A percentile compares a stretch with the other conserved stretches of the same genome.
Conservation (phyloP, 2,797 vertebrate species). For the Sebastes matsubarae region DNA sequence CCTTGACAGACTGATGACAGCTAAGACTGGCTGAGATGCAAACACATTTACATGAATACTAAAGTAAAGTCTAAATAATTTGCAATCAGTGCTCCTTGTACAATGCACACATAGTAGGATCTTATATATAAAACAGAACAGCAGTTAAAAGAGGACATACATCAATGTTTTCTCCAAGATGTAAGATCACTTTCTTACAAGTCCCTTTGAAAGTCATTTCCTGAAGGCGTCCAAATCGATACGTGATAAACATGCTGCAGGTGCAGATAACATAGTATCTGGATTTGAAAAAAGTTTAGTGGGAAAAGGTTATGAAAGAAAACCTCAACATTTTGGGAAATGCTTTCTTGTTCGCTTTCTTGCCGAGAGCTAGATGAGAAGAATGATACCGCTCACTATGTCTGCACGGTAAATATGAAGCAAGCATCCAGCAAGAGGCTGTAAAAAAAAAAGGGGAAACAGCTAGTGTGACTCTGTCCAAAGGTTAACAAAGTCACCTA, state of each 20-base stretch:
- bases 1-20: conserved; percentile 70
- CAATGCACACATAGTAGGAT: not conserved
- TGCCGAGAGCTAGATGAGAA: not conserved
- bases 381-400: not conserved
- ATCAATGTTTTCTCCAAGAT: not conserved
- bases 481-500: not conserved
- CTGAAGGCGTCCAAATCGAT: not conserved
- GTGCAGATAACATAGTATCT: not conserved
- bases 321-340: not conserved
- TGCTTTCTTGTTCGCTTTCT: not conserved
- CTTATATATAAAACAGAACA: not conserved
- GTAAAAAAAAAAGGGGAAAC: not conserved
- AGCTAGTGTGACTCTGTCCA: not conserved
- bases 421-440: not conserved
- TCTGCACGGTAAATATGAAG: not conserved
- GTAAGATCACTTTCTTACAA: not conserved
- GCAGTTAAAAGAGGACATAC: not conserved
- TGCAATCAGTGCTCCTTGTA: not conserved
- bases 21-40: conserved; percentile 28
- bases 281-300: not conserved
- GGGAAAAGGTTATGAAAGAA: not conserved
- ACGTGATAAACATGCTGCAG: not conserved
- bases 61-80: conserved; percentile 22
- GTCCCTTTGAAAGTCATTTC: not conserved
- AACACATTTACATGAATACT: not conserved